phyloP scores from a whole-genome alignment of 2,888 invertebrate species.

The Mimachlamys varia region DNA sequence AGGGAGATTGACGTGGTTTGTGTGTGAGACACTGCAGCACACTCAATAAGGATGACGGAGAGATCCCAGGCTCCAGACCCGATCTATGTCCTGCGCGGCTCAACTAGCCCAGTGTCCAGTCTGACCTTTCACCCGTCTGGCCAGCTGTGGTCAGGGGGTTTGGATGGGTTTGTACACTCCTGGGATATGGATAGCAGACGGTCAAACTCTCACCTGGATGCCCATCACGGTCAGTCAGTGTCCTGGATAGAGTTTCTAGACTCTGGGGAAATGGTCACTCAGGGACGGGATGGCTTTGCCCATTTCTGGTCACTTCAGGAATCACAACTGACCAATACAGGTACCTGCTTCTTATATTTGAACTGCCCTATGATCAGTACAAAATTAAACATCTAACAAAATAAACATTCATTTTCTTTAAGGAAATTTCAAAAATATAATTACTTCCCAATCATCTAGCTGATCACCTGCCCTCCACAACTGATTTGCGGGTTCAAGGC shows the following conservation, averaged over 20 bases:
- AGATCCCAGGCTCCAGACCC: conserved; percentile 59
- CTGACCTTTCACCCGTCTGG: conserved; percentile 53
- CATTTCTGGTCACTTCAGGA: conserved; percentile 61
- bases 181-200: conserved; percentile 65
- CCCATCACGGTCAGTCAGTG: conserved; percentile 61
- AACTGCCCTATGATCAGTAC: too few species aligned
- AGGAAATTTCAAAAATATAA: too few species aligned
- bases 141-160: conserved; percentile 63
- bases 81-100: conserved; percentile 59
- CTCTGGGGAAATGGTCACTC: conserved; percentile 61
- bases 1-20: neutral
- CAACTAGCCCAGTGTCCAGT: conserved; percentile 61
- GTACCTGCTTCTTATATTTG: conserved; percentile 46
- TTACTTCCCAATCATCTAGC: too few species aligned
- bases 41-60: neutral
- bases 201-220: conserved; percentile 50
- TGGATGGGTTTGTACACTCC: conserved; percentile 62
- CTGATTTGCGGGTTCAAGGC: too few species aligned
- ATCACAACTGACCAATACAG: conserved; percentile 53
- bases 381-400: too few species aligned
- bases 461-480: too few species aligned
- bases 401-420: too few species aligned
- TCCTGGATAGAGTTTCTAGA: conserved; percentile 61
- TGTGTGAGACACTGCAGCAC: neutral
- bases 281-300: conserved; percentile 70